phyloP scores from a whole-genome alignment of 2,888 invertebrate species.

The Apoda limacodes region DNA sequence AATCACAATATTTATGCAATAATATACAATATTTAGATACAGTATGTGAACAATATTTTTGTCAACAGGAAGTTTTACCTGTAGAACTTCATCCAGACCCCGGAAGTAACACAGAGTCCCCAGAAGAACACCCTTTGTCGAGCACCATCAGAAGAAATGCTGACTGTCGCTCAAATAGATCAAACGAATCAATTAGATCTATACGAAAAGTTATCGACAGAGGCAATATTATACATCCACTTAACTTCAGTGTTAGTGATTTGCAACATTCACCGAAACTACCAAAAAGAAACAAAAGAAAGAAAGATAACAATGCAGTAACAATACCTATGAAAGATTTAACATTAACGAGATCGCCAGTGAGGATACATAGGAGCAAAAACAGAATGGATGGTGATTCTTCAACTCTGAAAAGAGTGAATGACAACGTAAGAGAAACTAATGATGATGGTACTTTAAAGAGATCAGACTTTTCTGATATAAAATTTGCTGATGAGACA shows the following conservation, averaged over 20 bases:
- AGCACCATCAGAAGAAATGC: conserved; percentile 41
- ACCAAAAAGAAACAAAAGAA: conserved; percentile 40
- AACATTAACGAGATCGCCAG: conserved; percentile 46
- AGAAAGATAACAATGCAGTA: conserved; percentile 37
- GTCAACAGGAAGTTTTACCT: conserved; percentile 60
- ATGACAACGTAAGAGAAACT: conserved; percentile 73
- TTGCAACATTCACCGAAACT: conserved; percentile 53
- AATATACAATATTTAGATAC: too few relatives aligned
- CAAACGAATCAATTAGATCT: conserved; percentile 49
- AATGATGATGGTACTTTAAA: conserved; percentile 65
- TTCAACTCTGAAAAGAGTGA: conserved; percentile 72
- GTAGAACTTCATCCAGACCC: conserved; percentile 63
- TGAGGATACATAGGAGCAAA: conserved; percentile 45
- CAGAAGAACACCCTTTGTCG: conserved; percentile 67
- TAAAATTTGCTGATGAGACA: conserved; percentile 79
- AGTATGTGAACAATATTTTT: too few relatives aligned
- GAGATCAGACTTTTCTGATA: conserved; percentile 71
- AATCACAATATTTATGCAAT: too few relatives aligned
- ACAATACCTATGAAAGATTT: conserved; percentile 55
- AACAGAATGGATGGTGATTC: conserved; percentile 36
- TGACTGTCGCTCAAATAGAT: conserved; percentile 37
- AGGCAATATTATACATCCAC: conserved; percentile 56
- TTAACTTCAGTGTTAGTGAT: conserved; percentile 62
- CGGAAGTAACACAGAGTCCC: conserved; percentile 76
- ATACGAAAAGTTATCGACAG: conserved; percentile 45